Conservation (phyloP, 2,797 vertebrate genomes). For the Enteromius trimaculatus region DNA sequence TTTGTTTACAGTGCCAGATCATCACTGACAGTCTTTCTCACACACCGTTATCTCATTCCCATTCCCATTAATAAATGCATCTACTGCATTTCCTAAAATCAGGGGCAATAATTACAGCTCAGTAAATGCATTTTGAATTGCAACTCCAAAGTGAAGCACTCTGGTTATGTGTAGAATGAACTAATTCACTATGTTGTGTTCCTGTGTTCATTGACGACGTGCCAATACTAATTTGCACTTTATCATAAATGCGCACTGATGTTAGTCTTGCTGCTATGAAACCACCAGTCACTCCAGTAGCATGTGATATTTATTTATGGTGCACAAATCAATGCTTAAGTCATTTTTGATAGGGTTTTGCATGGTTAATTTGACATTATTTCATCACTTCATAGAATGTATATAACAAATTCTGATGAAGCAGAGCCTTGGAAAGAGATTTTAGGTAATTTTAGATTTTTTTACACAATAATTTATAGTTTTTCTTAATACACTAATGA, state of each 20-base stretch:
- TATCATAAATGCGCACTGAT: conserved; percentile 15
- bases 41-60: conserved; percentile 15
- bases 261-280: conserved; percentile 12
- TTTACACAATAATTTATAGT: not conserved
- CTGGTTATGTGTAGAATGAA: conserved; percentile 16
- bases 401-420: not conserved
- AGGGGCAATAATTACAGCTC: not conserved
- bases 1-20: conserved; percentile 82
- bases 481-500: conserved; percentile 14
- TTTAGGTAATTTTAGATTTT: conserved; percentile 10
- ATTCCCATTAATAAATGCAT: not conserved
- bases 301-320: conserved; percentile 2
- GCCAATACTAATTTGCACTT: conserved; percentile 29
- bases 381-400: not conserved
- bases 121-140: not conserved
- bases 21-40: conserved; percentile 67
- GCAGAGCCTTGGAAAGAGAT: not conserved
- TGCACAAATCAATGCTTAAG: not conserved
- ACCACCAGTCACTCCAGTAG: conserved; percentile 21
- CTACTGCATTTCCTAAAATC: not conserved
- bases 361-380: not conserved
- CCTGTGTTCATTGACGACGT: not conserved
- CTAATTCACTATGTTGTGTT: not conserved
- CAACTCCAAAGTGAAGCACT: not conserved
- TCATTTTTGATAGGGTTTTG: not conserved